phyloP scores from a whole-genome alignment of 2,797 vertebrate genomes.

The Bryconaethiops microstoma region DNA sequence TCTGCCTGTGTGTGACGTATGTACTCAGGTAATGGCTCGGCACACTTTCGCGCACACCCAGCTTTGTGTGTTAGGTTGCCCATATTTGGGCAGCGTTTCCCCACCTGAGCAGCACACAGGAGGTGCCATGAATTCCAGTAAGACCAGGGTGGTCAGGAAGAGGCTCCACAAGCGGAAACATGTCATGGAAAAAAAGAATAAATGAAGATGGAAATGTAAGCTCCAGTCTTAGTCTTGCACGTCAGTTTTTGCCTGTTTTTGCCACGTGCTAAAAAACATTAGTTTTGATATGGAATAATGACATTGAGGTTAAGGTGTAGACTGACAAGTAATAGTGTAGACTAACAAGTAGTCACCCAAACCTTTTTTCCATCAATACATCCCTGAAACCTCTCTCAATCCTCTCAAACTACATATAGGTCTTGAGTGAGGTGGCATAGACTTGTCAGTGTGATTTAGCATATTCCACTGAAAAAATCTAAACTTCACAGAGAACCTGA shows the following conservation, averaged over 20 bases:
- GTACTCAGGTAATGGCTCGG: conserved; percentile 64
- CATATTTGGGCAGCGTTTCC: conserved; percentile 81
- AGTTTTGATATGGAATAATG: background rate
- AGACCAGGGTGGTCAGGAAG: conserved; percentile 57
- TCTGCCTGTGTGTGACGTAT: conserved; percentile 51
- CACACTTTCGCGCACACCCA: conserved; percentile 70
- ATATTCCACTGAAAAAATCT: too few species aligned
- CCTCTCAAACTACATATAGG: too few species aligned
- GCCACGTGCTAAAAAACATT: background rate
- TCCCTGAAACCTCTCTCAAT: too few species aligned
- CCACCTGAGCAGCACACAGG: conserved; percentile 72
- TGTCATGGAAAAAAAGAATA: conserved; percentile 79
- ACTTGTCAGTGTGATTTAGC: too few species aligned
- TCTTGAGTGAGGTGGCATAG: too few species aligned
- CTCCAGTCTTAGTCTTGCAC: background rate
- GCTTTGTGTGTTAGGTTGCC: conserved; percentile 65
- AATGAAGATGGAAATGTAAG: conserved; percentile 59
- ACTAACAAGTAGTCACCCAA: too few species aligned
- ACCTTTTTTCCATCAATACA: too few species aligned
- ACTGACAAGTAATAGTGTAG: too few species aligned
- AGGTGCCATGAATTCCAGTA: conserved; percentile 70
- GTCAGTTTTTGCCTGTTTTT: background rate
- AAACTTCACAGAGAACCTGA: too few species aligned
- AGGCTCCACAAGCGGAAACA: conserved; percentile 64
- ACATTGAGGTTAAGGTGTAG: background rate